Evolutionary conservation across 2,888 invertebrate genomes (phyloP).

Genomic region (Rhagium mordax): DNA sequence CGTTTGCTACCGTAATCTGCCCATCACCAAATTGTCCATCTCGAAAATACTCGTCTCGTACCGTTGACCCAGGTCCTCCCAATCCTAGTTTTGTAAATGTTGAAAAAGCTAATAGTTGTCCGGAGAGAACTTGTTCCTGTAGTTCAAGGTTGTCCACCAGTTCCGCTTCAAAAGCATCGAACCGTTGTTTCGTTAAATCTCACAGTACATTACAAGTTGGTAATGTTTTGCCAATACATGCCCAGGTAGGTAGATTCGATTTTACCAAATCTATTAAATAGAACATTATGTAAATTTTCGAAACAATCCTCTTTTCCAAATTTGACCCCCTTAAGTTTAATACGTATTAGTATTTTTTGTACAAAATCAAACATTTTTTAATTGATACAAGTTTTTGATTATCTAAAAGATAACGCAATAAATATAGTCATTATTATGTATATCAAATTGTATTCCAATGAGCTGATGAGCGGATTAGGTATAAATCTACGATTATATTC

Average conservation of each 20-base stretch:
- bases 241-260: slow-evolving; percentile 7
- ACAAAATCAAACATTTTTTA: too few species aligned
- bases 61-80: not conserved
- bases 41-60: not conserved
- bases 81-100: slow-evolving; percentile 33
- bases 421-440: too few species aligned
- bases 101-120: slow-evolving; percentile 49
- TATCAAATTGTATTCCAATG: too few species aligned
- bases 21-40: not conserved
- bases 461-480: too few species aligned
- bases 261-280: not conserved
- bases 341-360: too few species aligned
- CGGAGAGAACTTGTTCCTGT: slow-evolving; percentile 40
- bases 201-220: slow-evolving; percentile 39
- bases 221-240: slow-evolving; percentile 9
- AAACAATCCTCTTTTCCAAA: too few species aligned
- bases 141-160: not conserved
- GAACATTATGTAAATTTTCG: too few species aligned
- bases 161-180: slow-evolving; percentile 1
- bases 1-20: not conserved
- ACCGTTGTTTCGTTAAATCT: slow-evolving; percentile 30
- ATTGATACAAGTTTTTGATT: not conserved
- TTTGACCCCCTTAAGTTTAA: too few species aligned
- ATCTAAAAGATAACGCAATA: not conserved
- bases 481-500: too few species aligned